Conservation (phyloP, 2,888 invertebrate species). For the Unio delphinus region DNA sequence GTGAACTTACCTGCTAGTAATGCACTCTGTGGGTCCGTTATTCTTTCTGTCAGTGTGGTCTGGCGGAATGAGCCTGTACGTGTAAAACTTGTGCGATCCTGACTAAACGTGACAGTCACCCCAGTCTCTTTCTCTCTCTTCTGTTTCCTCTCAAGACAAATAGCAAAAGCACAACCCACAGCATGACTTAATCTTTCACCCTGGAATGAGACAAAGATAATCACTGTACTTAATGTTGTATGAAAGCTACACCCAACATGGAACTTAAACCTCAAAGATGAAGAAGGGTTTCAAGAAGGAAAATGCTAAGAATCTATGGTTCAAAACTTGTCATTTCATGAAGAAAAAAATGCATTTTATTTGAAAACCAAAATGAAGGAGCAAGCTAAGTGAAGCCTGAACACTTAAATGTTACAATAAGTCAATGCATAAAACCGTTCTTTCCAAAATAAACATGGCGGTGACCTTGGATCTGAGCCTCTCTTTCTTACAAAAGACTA, state of each 20-base stretch:
- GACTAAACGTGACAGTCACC: conserved; percentile 69
- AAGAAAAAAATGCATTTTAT: no score
- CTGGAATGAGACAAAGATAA: conserved; percentile 69
- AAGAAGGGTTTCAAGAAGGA: no score
- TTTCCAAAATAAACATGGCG: no score
- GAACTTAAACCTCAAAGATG: neutral
- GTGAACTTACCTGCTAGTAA: conserved; percentile 70
- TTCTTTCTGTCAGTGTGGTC: conserved; percentile 84
- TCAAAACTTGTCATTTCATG: no score
- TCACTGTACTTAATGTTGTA: neutral
- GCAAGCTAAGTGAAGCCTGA: no score
- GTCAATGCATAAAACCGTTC: no score
- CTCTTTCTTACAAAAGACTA: no score
- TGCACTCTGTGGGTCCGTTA: conserved; percentile 78
- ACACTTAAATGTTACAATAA: no score
- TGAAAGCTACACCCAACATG: neutral
- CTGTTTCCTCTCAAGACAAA: conserved; percentile 97
- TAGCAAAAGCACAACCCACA: conserved; percentile 99
- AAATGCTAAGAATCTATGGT: no score
- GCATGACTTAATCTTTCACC: conserved; percentile 99
- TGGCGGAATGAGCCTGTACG: conserved; percentile 90
- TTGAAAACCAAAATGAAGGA: no score
- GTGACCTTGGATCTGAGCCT: no score
- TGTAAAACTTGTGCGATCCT: conserved; percentile 83
- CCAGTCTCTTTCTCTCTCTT: conserved; percentile 90